phyloP scores from a whole-genome alignment of 2,888 invertebrate species.

The Harmothoe impar region DNA sequence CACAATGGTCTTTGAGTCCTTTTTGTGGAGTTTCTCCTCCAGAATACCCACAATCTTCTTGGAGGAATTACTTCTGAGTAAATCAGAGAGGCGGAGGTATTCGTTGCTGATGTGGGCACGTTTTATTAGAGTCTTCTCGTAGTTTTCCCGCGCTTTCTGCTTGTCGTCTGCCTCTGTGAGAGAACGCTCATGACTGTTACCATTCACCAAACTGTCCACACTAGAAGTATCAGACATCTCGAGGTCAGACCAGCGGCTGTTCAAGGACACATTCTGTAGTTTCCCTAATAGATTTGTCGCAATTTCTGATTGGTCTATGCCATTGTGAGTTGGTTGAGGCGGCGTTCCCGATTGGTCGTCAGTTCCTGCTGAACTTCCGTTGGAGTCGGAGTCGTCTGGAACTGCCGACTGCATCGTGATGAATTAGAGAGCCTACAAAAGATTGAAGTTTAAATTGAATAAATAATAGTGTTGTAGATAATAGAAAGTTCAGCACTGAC shows the following conservation, averaged over 20 bases:
- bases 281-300: not conserved
- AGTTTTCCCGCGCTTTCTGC: not conserved
- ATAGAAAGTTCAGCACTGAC: too few species aligned
- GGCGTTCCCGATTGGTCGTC: not conserved
- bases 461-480: too few species aligned
- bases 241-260: slow-evolving; percentile 2
- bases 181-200: not conserved
- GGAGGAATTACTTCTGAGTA: slow-evolving; percentile 58
- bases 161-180: not conserved
- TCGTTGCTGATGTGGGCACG: slow-evolving; percentile 66
- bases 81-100: slow-evolving; percentile 48
- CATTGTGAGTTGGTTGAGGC: not conserved
- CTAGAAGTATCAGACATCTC: slow-evolving; percentile 33
- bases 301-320: not conserved
- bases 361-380: not conserved
- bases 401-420: not conserved
- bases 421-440: not conserved
- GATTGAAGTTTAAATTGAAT: too few species aligned
- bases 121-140: slow-evolving; percentile 56
- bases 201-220: slow-evolving; percentile 14
- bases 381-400: slow-evolving; percentile 1
- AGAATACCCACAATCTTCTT: slow-evolving; percentile 56
- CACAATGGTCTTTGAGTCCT: slow-evolving; percentile 65
- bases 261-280: not conserved
- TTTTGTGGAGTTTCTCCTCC: slow-evolving; percentile 37